Evolutionary conservation across 2,888 invertebrate genomes (phyloP), one percentile per base, ranked within the genome.

Genomic region (Abrostola tripartita): DNA sequence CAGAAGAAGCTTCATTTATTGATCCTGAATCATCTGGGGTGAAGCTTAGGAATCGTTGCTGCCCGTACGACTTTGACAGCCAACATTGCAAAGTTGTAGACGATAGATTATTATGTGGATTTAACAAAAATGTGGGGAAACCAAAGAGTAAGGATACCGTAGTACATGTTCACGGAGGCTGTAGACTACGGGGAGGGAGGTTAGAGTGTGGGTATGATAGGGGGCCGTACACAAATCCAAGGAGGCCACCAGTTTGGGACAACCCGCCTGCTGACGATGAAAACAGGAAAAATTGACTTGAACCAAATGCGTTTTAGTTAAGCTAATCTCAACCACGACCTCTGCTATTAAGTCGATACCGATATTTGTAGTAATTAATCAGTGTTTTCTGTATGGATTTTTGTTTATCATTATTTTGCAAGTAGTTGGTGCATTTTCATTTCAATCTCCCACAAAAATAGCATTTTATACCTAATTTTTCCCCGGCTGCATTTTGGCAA

Each of bases 181-280:
- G 93, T 64, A 83, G 88, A 12, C 55, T 92, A 38, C 82, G 88
- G n/a, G 82, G 81, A 10, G 90, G 89, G 0, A 87, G 92, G 67
- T 50, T 93, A 24, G 93, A 92, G 74, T 93, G 93, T 71, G 93
- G 93, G 0, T 93, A 93, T 65, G 66, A 81, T 2, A 65, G 85
- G 7, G 82, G 78, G 0, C 92, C 92, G 4, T 92, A 79, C 42
- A 81, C 70, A 0, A 85, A 66, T 60, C 49, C 71, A 0, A 71
- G 86, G 24, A 80, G 84, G 37, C 84, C 86, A 38, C 81, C 82
- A 14, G 71, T 41, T 47, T 65, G 63, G 65, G 58, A 77, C n/a
- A 52, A 63, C 1, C 47, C 37, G 0, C 58, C 35, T 50, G 2
- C 0, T 11, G 11, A 8, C 6, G 7, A 8, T 14, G 24, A 1